phyloP scores from a whole-genome alignment of 2,797 vertebrate species.

The Falco concolor region DNA sequence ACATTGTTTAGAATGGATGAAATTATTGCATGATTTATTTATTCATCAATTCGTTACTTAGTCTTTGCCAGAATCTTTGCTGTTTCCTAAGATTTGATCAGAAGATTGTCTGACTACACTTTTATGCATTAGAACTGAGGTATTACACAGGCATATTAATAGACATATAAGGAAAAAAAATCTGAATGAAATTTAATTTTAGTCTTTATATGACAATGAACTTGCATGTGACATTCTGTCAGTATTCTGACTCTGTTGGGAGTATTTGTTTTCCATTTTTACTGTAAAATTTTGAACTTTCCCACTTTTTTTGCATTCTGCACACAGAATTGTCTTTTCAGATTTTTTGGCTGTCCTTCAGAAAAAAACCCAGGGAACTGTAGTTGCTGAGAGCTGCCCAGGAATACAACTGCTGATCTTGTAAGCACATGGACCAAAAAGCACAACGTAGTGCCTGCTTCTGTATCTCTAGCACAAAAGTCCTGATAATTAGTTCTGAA shows the following conservation, averaged over 20 bases:
- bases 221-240: neutral
- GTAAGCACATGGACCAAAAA: neutral
- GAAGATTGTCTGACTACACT: neutral
- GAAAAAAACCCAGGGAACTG: neutral
- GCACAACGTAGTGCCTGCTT: neutral
- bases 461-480: neutral
- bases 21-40: neutral
- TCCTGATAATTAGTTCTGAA: neutral
- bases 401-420: neutral
- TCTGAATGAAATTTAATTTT: neutral
- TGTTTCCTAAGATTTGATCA: neutral
- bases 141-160: neutral
- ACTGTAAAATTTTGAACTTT: neutral
- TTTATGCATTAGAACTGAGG: neutral
- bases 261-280: neutral
- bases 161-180: neutral
- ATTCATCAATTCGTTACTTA: neutral
- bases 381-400: neutral
- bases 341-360: neutral
- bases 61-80: neutral
- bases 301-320: neutral
- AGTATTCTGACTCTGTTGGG: neutral
- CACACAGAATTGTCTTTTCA: neutral
- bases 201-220: neutral
- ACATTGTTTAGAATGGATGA: neutral